Evolutionary conservation across 2,888 invertebrate genomes (phyloP), one percentile per base, ranked within the genome.

Genomic region (Tetragonisca angustula): DNA sequence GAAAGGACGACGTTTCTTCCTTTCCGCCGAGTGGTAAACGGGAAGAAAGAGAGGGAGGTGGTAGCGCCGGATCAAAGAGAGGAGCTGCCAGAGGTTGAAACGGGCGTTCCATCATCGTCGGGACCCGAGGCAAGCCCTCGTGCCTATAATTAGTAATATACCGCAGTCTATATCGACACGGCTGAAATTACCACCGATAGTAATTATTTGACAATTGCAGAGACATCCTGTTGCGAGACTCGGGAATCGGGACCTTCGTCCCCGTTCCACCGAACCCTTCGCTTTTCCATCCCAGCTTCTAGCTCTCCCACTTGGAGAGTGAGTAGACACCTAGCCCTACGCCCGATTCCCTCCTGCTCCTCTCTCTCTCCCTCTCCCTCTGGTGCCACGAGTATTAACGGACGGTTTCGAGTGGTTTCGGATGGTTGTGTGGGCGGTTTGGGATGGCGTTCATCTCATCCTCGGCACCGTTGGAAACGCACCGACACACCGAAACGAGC

Each of bases 181-280:
- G 84, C 85, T 89, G 90, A 91, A 90, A 92, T 92, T 92, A 91
- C 91, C 91, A 86, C 86, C 91, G 91, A 91, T 91, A 91, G 90
- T 91, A 91, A 92, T 92, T 92, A 92, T 92, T 91, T 91, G 91
- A 90, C 91, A 92, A 91, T 92, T 91, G 87, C 90, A 91, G 91
- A 91, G 91, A 91, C 91, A 90, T 91, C 90, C 91, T 89, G 91
- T 91, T 89, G 87, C 87, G 88, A 88, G 88, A 86, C 89, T 89
- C 89, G 78, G 88, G 86, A 85, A 43, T 89, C 89, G 77, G 88
- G 88, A 85, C 83, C 87, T 83, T 83, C 83, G 83, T 84, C 79
- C 70, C 81, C 72, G 74, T 74, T 64, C 83, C 81, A 49, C 73
- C 81, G 52, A 64, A 21, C 84, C 80, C 87, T 84, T 69, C 83